phyloP scores from a whole-genome alignment of 2,113 vertebrate species.

The Sylvietta virens region DNA sequence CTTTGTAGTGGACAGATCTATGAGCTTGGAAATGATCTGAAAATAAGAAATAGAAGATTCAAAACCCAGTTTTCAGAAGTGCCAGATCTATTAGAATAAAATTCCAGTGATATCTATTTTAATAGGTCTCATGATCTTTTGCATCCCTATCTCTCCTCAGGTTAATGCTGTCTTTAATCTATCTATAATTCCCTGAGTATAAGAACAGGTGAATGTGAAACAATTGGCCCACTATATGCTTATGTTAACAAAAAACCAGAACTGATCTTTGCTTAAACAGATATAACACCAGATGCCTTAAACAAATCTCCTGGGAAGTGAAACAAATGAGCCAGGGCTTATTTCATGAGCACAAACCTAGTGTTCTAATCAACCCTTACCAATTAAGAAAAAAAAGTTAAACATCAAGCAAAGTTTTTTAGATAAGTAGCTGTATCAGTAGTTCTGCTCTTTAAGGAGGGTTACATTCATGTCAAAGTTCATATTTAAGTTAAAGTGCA shows the following conservation, averaged over 20 bases:
- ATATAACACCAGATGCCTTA: neutral
- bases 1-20: constrained; percentile 85
- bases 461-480: neutral
- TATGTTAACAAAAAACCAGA: neutral
- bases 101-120: neutral
- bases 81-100: neutral
- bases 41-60: constrained; percentile 4
- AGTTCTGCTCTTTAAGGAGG: neutral
- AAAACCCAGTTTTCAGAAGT: neutral
- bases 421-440: neutral
- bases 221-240: neutral
- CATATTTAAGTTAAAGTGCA: neutral
- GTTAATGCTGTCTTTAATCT: neutral
- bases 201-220: neutral
- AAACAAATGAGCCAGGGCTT: neutral
- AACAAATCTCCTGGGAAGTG: neutral
- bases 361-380: neutral
- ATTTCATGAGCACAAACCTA: neutral
- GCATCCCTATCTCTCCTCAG: neutral
- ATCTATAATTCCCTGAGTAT: neutral
- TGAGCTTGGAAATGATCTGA: constrained; percentile 81
- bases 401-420: neutral
- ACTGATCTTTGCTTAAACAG: neutral
- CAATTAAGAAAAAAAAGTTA: neutral
- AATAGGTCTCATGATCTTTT: neutral